Percentiles rank a stretch among this genome's conserved stretches.
Evolutionary conservation across 2,113 vertebrate genomes (phyloP).

Genomic region (Phainopepla nitens): DNA sequence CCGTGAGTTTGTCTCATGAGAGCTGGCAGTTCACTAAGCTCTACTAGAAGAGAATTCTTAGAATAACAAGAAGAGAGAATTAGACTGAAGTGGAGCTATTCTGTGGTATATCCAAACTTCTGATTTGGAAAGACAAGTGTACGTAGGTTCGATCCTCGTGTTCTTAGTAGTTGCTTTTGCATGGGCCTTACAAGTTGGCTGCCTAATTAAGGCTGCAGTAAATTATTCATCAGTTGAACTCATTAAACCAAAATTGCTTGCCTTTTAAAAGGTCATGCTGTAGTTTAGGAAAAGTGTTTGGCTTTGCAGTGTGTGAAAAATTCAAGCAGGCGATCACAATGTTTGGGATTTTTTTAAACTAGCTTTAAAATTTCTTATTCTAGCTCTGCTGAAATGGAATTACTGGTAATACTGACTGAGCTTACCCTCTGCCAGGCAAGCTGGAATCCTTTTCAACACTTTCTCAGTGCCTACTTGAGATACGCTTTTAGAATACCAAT

Average conservation of each 20-base stretch:
- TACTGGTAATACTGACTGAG: neutral
- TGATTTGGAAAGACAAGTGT: neutral
- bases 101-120: neutral
- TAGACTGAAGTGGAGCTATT: neutral
- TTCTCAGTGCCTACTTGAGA: neutral
- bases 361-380: neutral
- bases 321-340: neutral
- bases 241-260: neutral
- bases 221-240: conserved; percentile 3
- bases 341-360: neutral
- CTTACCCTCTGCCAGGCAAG: neutral
- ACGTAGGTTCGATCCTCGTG: neutral
- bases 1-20: rapidly evolving
- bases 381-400: neutral
- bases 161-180: neutral
- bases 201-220: neutral
- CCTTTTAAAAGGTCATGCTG: neutral
- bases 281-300: neutral
- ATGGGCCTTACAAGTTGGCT: neutral
- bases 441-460: neutral
- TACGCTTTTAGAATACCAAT: neutral
- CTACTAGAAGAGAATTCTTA: neutral
- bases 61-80: neutral
- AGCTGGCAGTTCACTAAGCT: neutral
- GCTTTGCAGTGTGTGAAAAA: neutral